Evolutionary conservation across 2,797 vertebrate species (phyloP), one percentile per base, ranked within the genome.

Genomic region (Sandelia bainsii): DNA sequence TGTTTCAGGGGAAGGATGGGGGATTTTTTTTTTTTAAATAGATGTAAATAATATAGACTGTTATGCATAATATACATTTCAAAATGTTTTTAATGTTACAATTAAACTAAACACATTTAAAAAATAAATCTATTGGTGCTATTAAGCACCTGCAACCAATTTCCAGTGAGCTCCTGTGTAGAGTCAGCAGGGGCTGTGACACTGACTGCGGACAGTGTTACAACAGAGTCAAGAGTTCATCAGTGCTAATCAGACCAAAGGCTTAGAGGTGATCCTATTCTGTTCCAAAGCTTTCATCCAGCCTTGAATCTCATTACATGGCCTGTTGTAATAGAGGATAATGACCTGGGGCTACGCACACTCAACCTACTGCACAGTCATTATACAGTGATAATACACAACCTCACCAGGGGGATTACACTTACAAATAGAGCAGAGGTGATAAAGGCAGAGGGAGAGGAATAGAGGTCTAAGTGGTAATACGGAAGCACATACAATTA

Each of bases 261-360:
- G 87, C 85, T 92, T 88, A 85, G 57, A 86, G 80, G 74, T 85
- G 91, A 91, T 90, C 86, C 89, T 81, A 84, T 91, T 92, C 93
- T 90, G 86, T 87, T 84, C 85, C 79, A 56, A 75, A 89, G 88
- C 88, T 89, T 89, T 84, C 88, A 83, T 80, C 84, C 88, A 78
- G 81, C 80, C 85, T 83, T 84, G 91, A 92, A 91, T 93, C 93
- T 91, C 92, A 93, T 93, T 93, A 92, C 86, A 88, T 75, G 82
- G 85, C 78, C 80, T 66, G 87, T 85, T 84, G 88, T 93, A 92
- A 93, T 92, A 84, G 90, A 87, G 84, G 85, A 91, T 91, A 91
- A 92, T 92, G 89, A 92, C 90, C 86, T 67, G 70, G 80, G 83
- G 85, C 87, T 77, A 78, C 72, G 44, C 85, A 80, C 77, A 80